Evolutionary conservation across 2,113 vertebrate species (phyloP).

Genomic region (Calidris pugnax): DNA sequence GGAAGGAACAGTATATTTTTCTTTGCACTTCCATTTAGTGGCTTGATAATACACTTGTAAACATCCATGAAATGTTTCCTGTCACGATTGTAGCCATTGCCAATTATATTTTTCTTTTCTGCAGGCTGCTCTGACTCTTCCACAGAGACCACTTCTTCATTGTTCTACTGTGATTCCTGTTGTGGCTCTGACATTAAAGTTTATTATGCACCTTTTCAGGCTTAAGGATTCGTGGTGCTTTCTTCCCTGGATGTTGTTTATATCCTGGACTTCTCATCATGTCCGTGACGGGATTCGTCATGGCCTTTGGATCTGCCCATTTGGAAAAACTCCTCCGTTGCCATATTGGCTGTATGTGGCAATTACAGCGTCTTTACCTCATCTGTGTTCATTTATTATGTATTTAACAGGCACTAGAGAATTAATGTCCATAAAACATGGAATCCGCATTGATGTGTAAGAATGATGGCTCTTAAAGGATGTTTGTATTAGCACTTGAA

Average conservation of each 20-base stretch:
- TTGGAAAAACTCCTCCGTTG: constrained; percentile 90
- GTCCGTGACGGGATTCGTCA: constrained; percentile 90
- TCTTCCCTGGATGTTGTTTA: constrained; percentile 94
- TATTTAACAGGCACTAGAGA: constrained; percentile 92
- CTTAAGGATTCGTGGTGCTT: constrained; percentile 94
- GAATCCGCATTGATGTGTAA: constrained; percentile 89
- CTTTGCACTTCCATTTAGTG: background rate
- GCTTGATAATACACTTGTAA: background rate
- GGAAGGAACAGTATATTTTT: background rate
- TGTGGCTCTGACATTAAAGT: constrained; percentile 84
- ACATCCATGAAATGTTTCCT: background rate
- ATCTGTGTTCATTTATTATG: constrained; percentile 92
- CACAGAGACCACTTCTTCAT: constrained; percentile 89
- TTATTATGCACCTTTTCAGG: constrained; percentile 86
- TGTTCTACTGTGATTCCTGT: constrained; percentile 90
- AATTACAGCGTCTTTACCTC: constrained; percentile 90
- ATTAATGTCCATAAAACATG: constrained; percentile 90
- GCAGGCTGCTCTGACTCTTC: constrained; percentile 88
- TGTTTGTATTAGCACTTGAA: background rate
- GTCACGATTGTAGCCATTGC: background rate
- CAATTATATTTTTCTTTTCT: background rate
- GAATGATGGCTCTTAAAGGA: background rate
- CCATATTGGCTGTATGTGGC: constrained; percentile 93
- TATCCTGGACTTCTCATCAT: constrained; percentile 94
- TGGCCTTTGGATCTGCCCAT: constrained; percentile 92